phyloP scores from a whole-genome alignment of 2,113 vertebrate genomes.

The Aramus guarauna region DNA sequence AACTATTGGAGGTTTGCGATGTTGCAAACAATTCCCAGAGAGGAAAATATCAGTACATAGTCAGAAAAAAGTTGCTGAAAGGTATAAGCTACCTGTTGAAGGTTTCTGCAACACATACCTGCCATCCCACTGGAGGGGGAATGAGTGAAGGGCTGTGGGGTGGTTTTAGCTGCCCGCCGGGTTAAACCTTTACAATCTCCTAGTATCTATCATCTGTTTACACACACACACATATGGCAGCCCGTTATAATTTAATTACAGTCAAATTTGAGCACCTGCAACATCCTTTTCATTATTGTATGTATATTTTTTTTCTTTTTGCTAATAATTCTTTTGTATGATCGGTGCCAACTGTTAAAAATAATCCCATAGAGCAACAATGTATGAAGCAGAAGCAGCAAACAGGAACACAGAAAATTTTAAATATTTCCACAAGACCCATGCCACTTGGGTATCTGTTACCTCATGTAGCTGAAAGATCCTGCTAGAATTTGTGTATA shows the following conservation, averaged over 20 bases:
- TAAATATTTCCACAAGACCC: slow-evolving; percentile 29
- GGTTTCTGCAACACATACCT: neutral
- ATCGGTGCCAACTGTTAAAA: neutral
- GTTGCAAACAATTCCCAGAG: neutral
- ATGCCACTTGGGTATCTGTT: slow-evolving; percentile 6
- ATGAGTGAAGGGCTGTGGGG: too few species aligned
- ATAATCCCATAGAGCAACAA: neutral
- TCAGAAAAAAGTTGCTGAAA: neutral
- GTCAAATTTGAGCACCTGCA: neutral
- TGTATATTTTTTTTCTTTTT: neutral
- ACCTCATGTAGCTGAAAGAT: slow-evolving; percentile 44
- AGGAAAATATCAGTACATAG: neutral
- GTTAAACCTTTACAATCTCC: neutral
- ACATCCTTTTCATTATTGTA: neutral
- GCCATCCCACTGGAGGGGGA: too few species aligned
- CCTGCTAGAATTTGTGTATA: slow-evolving; percentile 61
- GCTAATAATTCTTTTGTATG: neutral
- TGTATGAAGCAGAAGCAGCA: neutral
- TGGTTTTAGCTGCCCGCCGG: too few species aligned
- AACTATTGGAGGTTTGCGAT: neutral
- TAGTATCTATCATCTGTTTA: neutral
- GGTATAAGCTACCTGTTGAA: neutral
- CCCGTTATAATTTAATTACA: neutral
- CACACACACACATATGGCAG: neutral
- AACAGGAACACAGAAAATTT: neutral